Conservation (phyloP, 23 tunicate species). For the Styela plicata region DNA sequence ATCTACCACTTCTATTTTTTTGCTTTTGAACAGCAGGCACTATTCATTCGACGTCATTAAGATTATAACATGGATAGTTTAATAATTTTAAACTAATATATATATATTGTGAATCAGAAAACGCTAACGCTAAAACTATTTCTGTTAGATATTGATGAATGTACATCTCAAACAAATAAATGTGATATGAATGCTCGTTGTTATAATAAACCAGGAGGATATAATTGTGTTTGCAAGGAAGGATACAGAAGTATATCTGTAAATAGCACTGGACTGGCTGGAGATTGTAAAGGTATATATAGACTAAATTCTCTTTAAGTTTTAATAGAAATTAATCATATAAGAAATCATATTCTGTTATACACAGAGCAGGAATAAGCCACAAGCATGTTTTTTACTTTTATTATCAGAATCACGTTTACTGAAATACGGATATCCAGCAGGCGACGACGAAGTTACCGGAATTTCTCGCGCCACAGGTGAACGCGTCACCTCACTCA, state of each 20-base stretch:
- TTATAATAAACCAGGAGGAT: slow-evolving; percentile 40
- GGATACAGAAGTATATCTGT: slow-evolving; percentile 38
- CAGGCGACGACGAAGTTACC: slow-evolving; percentile 11
- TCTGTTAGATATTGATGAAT: slow-evolving; percentile 77
- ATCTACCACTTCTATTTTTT: no score
- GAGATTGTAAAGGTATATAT: slow-evolving; percentile 59
- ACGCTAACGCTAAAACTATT: no score
- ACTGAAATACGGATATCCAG: slow-evolving; percentile 34
- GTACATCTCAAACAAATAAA: slow-evolving; percentile 6
- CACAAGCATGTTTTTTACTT: no score
- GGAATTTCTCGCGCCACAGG: slow-evolving; percentile 35
- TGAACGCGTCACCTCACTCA: slow-evolving; percentile 40
- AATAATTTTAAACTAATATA: no score
- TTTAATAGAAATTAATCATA: no score
- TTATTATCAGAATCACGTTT: slow-evolving; percentile 56
- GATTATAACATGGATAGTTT: no score
- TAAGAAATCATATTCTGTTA: no score
- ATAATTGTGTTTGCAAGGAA: slow-evolving; percentile 35
- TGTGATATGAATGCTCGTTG: slow-evolving; percentile 61
- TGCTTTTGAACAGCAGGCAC: no score
- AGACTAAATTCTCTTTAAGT: background rate
- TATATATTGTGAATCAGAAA: no score
- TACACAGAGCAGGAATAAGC: no score
- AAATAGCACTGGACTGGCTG: slow-evolving; percentile 37
- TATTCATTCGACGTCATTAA: no score